Percentiles rank a stretch among this genome's conserved stretches.
Evolutionary conservation across 2,797 vertebrate genomes (phyloP).

Genomic region (Falco peregrinus): DNA sequence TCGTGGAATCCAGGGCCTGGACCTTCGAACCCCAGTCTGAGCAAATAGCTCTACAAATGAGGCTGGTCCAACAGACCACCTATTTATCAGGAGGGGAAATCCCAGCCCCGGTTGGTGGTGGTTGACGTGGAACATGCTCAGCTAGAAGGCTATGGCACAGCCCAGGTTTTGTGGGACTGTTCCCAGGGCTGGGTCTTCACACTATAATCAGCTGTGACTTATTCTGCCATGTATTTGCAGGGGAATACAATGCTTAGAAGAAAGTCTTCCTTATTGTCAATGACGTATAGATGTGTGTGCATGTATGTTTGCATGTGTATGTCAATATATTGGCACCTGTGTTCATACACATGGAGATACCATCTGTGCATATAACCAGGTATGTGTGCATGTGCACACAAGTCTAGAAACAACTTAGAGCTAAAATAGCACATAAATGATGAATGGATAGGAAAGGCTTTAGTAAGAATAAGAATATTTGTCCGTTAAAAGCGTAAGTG

Average conservation of each 20-base stretch:
- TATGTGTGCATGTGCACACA: accelerated
- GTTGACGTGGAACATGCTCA: too few relatives aligned
- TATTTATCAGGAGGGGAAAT: background rate
- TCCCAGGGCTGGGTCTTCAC: background rate
- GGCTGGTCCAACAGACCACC: accelerated
- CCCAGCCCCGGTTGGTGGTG: accelerated
- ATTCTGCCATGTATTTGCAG: accelerated
- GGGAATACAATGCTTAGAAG: background rate
- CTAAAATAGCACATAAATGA: background rate
- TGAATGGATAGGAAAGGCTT: background rate
- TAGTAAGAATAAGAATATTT: background rate
- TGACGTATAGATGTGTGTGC: too few relatives aligned
- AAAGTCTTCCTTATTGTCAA: background rate
- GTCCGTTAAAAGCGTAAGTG: background rate
- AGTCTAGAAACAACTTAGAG: background rate
- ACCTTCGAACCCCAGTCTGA: background rate
- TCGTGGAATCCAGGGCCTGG: background rate
- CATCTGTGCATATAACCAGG: background rate
- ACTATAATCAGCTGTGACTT: background rate
- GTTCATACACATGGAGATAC: background rate
- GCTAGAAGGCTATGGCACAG: too few relatives aligned
- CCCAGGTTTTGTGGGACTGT: background rate
- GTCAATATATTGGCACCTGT: too few relatives aligned
- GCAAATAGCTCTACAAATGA: background rate
- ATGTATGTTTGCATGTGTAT: accelerated